Percentiles rank a stretch among this genome's conserved stretches.
Evolutionary conservation across 2,113 vertebrate species (phyloP).

Genomic region (Leucopternis melanops): DNA sequence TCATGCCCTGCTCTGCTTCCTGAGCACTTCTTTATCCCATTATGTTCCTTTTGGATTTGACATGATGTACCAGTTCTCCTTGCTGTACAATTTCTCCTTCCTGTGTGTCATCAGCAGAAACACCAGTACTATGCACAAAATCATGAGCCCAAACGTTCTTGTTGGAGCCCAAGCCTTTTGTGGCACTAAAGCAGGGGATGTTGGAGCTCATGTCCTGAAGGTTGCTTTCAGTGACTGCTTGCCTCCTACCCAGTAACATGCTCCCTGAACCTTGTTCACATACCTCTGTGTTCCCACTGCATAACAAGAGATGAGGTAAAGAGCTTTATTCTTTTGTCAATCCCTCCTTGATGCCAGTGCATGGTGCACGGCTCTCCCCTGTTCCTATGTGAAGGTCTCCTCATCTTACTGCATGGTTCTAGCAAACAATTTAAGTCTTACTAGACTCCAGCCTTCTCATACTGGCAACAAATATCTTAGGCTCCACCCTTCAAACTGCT

Average conservation of each 20-base stretch:
- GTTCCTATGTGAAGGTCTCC: neutral
- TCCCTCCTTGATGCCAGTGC: rapidly evolving
- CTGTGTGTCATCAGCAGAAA: neutral
- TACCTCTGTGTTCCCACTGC: neutral
- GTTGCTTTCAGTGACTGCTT: neutral
- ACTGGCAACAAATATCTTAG: neutral
- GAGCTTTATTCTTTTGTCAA: neutral
- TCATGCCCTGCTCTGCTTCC: neutral
- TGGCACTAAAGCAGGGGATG: neutral
- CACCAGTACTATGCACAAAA: neutral
- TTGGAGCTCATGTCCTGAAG: rapidly evolving
- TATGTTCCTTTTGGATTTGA: neutral
- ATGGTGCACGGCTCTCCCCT: rapidly evolving
- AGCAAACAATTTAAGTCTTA: neutral
- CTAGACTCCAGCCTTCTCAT: neutral
- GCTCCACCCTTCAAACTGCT: neutral
- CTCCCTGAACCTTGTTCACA: neutral
- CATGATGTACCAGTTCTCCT: neutral
- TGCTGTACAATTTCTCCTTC: neutral
- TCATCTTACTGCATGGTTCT: neutral
- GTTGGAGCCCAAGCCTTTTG: neutral
- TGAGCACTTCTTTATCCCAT: neutral
- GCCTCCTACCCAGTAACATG: rapidly evolving
- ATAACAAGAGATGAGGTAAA: neutral
- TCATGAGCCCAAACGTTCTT: neutral